Base-by-base conservation (phyloP, 1,140 invertebrate genomes). In the Oppia nitens region DNA sequence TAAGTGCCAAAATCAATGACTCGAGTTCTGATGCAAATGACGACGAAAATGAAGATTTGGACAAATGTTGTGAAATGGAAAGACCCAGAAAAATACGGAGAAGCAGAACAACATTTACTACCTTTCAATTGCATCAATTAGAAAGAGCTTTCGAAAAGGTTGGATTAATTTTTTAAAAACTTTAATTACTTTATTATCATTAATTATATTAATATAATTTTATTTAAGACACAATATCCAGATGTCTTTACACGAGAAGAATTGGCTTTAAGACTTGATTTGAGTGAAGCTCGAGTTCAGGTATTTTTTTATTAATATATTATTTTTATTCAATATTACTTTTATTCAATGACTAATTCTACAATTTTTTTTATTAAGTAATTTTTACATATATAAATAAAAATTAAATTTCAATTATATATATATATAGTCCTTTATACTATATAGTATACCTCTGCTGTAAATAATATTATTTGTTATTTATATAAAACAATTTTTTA, bases 51-150 rank as follows among this genome's bases (percentile, higher is more conserved):
- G 53, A 55, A 12, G 53, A 55, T n/a, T 25, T 26, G 24, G 52
- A 54, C 2, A 25, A 24, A 51, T 51, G 20, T 20, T 21, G 14
- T 11, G 26, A 52, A 11, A 21, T 40, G 14, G 56, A 65, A 23
- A 64, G 60, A 49, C 61, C 89, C 73, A 87, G 89, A 74, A 93
- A 93, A 72, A 87, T 92, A 71, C 78, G 92, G 1, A 77, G 95
- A 47, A 98, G 98, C 75, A 77, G 95, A 53, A 98, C 95, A 47
- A 98, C 95, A 47, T 98, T 99, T 76, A 98, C 95, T 50, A 98
- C 95, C 28, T 97, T 91, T 75, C 91, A 96, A 73, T 79, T 97
- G 58, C 93, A 81, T 66, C 77, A 81, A 63, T 69, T 81, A 54
- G 79, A 82, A 68, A 58, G 76, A 40, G 73, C 76, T 47, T 77